Conservation (phyloP, 2,113 vertebrate species). For the Dicerorhinus sumatrensis region DNA sequence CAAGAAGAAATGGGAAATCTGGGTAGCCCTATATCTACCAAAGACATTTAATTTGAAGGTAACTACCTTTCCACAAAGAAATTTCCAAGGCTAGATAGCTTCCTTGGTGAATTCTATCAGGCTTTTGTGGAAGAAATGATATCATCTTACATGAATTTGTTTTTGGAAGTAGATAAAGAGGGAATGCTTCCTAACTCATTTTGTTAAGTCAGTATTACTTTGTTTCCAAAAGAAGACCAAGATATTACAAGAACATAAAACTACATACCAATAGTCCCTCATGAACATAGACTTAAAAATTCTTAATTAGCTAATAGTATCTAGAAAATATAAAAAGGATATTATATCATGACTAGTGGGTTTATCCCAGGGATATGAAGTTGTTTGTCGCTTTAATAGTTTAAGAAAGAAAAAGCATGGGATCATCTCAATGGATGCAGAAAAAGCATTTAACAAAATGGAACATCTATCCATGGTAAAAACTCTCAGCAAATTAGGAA, state of each 20-base stretch:
- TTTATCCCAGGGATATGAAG: not conserved
- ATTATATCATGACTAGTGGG: not conserved
- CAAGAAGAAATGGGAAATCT: not conserved
- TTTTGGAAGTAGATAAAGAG: not conserved
- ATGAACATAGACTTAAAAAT: not conserved
- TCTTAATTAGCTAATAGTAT: not conserved
- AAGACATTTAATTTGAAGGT: not conserved
- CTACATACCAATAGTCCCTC: not conserved
- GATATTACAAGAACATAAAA: not conserved
- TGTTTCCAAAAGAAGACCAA: not conserved
- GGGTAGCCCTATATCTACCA: not conserved
- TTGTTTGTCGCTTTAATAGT: not conserved
- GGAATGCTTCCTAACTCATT: not conserved
- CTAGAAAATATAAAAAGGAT: not conserved
- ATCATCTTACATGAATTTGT: not conserved
- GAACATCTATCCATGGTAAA: not conserved
- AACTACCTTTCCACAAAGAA: not conserved
- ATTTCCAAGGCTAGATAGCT: not conserved
- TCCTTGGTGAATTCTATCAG: constrained; percentile 3
- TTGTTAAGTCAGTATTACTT: not conserved
- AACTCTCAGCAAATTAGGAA: not conserved
- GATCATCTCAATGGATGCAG: not conserved
- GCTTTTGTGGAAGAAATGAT: constrained; percentile 8
- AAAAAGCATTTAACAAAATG: not conserved
- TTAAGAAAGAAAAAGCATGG: not conserved